Percentiles rank a stretch among this genome's conserved stretches.
phyloP scores from a whole-genome alignment of 1,140 invertebrate species.

The Neomicropteryx cornuta region DNA sequence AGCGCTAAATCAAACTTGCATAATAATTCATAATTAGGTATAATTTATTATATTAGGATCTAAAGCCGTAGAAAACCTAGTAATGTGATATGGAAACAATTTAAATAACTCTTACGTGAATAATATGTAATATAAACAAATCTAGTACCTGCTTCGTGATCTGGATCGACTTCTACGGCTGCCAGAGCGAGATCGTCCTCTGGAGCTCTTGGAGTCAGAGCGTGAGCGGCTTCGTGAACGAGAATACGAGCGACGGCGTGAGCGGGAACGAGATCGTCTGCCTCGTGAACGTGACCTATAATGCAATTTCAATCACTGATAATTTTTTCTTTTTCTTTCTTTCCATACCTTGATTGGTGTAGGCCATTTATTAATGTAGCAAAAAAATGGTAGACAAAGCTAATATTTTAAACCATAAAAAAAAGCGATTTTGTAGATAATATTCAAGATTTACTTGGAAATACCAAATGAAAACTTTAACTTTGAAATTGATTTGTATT shows the following conservation, averaged over 20 bases:
- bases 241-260: slow-evolving; percentile 15
- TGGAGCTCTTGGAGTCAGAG: slow-evolving; percentile 37
- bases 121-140: too few relatives aligned
- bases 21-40: too few relatives aligned
- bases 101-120: too few relatives aligned
- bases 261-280: slow-evolving; percentile 23
- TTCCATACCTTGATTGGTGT: slow-evolving; percentile 33
- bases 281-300: slow-evolving; percentile 25
- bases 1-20: too few relatives aligned
- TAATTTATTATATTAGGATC: too few relatives aligned
- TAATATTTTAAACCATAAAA: background rate
- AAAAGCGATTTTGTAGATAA: background rate
- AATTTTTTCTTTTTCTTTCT: too few relatives aligned
- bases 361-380: slow-evolving; percentile 31
- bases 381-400: slow-evolving; percentile 20
- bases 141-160: slow-evolving; percentile 35
- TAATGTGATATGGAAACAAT: too few relatives aligned
- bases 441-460: background rate
- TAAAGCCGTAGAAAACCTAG: too few relatives aligned
- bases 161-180: slow-evolving; percentile 22
- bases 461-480: too few relatives aligned
- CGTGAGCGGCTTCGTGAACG: slow-evolving; percentile 22
- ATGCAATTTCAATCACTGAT: too few relatives aligned
- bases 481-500: too few relatives aligned
- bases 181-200: slow-evolving; percentile 31